These are phyloP conservation scores for Hemitrygon akajei DNA, from an alignment of 2,797 vertebrate species.

Conservation along the genomic window DNA sequence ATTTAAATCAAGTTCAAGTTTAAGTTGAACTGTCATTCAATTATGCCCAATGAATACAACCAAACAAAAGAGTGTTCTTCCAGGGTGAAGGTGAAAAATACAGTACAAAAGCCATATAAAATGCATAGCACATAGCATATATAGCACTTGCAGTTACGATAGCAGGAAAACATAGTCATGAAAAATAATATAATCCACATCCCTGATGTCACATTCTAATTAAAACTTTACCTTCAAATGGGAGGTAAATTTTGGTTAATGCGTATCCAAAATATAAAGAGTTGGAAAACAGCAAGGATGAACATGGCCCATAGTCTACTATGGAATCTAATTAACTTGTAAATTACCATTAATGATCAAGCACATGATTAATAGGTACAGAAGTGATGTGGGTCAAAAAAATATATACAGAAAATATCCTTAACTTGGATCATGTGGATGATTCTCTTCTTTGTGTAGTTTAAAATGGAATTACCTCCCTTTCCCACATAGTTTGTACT, in stretches of 20 bases:
- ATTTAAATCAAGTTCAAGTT: neutral
- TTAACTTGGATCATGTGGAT: neutral
- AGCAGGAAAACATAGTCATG: too few relatives aligned
- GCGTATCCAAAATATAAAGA: neutral
- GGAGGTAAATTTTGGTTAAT: neutral
- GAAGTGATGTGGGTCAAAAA: neutral
- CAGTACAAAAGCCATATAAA: too few relatives aligned
- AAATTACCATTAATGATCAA: neutral
- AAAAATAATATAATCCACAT: too few relatives aligned
- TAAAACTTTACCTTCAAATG: slow-evolving; percentile 6
- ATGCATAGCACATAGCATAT: too few relatives aligned
- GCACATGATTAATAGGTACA: neutral
- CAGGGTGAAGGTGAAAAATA: too few relatives aligned
- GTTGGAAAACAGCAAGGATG: neutral
- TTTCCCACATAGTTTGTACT: neutral
- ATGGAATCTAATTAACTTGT: neutral
- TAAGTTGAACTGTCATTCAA: too few relatives aligned
- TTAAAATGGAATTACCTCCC: neutral
- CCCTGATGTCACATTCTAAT: neutral
- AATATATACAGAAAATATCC: neutral
- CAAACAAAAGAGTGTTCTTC: too few relatives aligned
- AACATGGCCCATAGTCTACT: neutral
- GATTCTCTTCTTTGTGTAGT: neutral
- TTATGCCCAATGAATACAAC: too few relatives aligned
- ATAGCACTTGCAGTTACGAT: too few relatives aligned